Base-by-base conservation (phyloP, 2,113 vertebrate species). In the Solea senegalensis region DNA sequence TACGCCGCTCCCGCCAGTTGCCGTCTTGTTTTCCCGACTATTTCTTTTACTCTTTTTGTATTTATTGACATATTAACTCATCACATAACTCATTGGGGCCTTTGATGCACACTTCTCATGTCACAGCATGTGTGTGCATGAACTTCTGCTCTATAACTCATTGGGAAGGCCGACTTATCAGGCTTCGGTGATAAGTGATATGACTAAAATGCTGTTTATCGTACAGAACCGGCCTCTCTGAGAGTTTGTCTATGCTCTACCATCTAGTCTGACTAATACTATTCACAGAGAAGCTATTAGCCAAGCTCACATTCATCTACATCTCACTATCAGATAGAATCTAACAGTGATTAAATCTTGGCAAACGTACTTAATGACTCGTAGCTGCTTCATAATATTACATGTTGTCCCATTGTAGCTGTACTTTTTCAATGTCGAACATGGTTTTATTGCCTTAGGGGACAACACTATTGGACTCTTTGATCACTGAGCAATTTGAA, bases 61-160 rank as follows among this genome's bases (percentile, higher is more conserved):
- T 72, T n/a, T 64, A 39, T 58, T 82, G 65, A 82, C 68, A 77
- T 26, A 27, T 72, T 69, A 14, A 43, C 68, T 73, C 44, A 86
- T 82, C 51, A 68, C 53, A 46, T 80, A 62, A 44, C 13, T 74
- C 49, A 76, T 74, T 56, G 39, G 9, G 2, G 44, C 71, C 74
- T 74, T 58, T 70, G 69, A 74, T 69, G 15, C 51, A 45, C 54
- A 67, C 67, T 49, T 69, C 74, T 59, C 8, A 7, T 74, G 81
- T 80, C 74, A 78, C 60, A 48, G 61, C 2, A 7, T 45, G 48
- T 40, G 43, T 44, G 44, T 78, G 77, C 21, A 83, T 73, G 75
- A 55, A 27, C 16, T 41, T 26, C 16, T 77, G 74, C 60, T 72
- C 70, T 58, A 46, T 63, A 68, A 1, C 49, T 55, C 10, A 3